These are phyloP conservation scores for Lamellibrachia columna DNA, from an alignment of 2,888 invertebrate species.

Conservation along the genomic window DNA sequence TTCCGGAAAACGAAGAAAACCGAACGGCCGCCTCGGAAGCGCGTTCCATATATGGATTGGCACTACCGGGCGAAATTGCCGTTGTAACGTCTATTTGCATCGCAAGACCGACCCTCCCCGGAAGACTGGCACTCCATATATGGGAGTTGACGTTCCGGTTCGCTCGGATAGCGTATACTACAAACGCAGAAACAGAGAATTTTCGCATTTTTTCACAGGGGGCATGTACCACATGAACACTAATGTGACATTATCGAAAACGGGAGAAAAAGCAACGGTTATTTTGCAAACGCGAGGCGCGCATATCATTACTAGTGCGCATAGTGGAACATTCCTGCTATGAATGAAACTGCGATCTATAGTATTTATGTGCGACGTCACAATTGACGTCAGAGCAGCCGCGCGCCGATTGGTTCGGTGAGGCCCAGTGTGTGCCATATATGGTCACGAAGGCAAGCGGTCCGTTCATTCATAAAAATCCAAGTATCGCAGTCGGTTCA, in stretches of 20 bases:
- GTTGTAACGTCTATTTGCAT: slow-evolving; percentile 16
- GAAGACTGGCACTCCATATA: background rate
- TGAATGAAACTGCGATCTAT: slow-evolving; percentile 10
- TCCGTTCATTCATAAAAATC: background rate
- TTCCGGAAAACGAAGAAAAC: background rate
- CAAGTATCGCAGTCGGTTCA: background rate
- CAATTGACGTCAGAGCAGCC: background rate
- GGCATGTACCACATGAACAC: background rate
- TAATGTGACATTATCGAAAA: background rate
- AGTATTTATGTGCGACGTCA: slow-evolving; percentile 16
- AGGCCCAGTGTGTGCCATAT: background rate
- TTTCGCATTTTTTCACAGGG: background rate
- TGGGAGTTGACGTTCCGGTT: slow-evolving; percentile 1
- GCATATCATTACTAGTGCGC: background rate
- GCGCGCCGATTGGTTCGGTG: background rate
- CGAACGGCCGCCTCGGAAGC: slow-evolving; percentile 10
- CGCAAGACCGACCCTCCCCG: background rate
- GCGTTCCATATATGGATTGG: slow-evolving; percentile 16
- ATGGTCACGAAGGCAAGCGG: background rate
- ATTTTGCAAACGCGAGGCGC: background rate
- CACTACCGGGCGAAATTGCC: background rate
- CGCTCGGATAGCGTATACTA: background rate
- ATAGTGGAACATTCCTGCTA: slow-evolving; percentile 9
- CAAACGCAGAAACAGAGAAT: slow-evolving; percentile 8
- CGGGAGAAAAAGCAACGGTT: background rate